phyloP scores from a whole-genome alignment of 2,888 invertebrate species.

The Platycheirus rosarum region DNA sequence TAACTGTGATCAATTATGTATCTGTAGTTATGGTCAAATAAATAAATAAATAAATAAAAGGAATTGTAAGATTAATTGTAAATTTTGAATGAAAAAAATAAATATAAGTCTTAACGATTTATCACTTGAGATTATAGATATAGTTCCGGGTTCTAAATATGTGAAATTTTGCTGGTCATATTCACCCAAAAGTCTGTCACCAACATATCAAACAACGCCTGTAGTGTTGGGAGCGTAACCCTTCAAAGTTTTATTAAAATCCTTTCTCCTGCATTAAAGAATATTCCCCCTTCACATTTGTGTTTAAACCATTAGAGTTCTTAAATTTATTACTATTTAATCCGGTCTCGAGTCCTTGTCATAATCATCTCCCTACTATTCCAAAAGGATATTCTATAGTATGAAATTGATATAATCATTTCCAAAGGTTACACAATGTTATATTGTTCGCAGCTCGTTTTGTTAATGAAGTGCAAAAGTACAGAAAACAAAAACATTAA shows the following conservation, averaged over 20 bases:
- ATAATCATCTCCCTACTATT: neutral
- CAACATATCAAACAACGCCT: no score
- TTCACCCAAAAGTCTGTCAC: constrained; percentile 23
- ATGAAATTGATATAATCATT: constrained; percentile 66
- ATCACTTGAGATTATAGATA: no score
- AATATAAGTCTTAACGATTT: no score
- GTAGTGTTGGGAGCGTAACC: no score
- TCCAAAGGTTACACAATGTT: constrained; percentile 61
- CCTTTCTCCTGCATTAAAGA: neutral
- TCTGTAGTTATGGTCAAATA: no score
- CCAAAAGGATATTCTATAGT: neutral
- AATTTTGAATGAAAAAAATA: no score
- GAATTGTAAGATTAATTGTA: no score
- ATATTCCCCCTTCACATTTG: neutral
- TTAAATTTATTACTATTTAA: constrained; percentile 62
- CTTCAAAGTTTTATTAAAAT: constrained; percentile 5
- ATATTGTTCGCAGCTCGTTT: constrained; percentile 48
- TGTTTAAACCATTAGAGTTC: constrained; percentile 34
- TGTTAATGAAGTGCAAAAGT: constrained; percentile 49
- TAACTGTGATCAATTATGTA: no score
- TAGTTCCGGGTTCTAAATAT: no score
- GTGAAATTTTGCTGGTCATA: neutral
- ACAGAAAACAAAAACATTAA: constrained; percentile 51
- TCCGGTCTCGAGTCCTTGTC: constrained; percentile 49
- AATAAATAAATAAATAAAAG: no score